A percentile compares a stretch with the other conserved stretches of the same genome.
Evolutionary conservation across 2,888 invertebrate species (phyloP).

Genomic region (Eristalis tenax): DNA sequence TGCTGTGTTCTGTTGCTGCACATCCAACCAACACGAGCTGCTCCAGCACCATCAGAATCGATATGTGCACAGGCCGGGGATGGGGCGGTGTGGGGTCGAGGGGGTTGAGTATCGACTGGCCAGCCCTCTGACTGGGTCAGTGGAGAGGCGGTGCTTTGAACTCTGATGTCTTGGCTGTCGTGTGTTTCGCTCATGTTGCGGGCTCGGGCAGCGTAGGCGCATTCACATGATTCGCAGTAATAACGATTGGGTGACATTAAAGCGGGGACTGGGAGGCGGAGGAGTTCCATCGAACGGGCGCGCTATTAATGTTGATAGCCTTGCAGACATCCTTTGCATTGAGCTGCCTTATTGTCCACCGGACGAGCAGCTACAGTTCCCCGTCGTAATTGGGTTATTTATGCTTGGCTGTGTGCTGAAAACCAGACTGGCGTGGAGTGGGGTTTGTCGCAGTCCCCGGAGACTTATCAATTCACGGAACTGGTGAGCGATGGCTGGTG

Average conservation of each 20-base stretch:
- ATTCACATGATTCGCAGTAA: conserved; percentile 27
- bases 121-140: neutral
- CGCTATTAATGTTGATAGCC: conserved; percentile 37
- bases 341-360: neutral
- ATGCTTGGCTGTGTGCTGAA: neutral
- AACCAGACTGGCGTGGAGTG: neutral
- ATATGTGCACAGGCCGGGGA: neutral
- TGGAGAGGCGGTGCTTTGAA: neutral
- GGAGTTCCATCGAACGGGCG: conserved; percentile 11
- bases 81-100: neutral
- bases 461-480: neutral
- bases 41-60: neutral
- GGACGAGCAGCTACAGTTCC: neutral
- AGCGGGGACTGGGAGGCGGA: neutral
- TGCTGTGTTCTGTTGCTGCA: neutral
- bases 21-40: neutral
- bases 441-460: conserved; percentile 15
- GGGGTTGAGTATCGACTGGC: neutral
- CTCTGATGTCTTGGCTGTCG: neutral
- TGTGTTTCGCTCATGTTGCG: conserved; percentile 10
- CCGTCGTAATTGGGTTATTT: conserved; percentile 2
- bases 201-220: neutral
- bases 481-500: neutral
- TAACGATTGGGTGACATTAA: conserved; percentile 26
- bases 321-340: conserved; percentile 26